phyloP scores from a whole-genome alignment of 2,797 vertebrate species.

The Mus minutoides region DNA sequence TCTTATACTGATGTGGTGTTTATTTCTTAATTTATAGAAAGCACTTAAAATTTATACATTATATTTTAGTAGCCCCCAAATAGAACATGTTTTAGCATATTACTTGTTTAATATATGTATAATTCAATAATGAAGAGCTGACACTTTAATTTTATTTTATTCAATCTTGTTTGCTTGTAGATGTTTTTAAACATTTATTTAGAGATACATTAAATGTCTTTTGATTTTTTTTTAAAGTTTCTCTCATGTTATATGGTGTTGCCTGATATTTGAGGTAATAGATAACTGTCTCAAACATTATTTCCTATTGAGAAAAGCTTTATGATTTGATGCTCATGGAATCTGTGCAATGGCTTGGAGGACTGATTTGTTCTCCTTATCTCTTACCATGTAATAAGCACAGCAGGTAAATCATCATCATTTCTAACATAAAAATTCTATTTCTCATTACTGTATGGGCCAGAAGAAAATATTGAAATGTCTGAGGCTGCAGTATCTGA shows the following conservation, averaged over 20 bases:
- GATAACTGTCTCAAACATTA: background rate
- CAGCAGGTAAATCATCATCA: constrained; percentile 37
- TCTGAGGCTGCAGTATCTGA: background rate
- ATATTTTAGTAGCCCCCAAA: background rate
- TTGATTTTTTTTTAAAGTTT: background rate
- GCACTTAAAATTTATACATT: background rate
- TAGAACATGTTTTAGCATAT: background rate
- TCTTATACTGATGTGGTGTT: background rate
- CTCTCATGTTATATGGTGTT: background rate
- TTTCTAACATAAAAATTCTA: constrained; percentile 14
- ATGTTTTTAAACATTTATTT: background rate
- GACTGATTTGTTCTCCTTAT: background rate
- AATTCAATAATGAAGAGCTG: background rate
- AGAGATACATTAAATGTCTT: background rate
- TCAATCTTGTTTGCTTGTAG: background rate
- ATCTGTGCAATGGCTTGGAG: background rate
- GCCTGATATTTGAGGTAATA: background rate
- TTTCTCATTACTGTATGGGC: constrained; percentile 46
- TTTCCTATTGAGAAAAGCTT: background rate
- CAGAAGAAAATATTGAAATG: constrained; percentile 56
- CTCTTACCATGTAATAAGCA: background rate
- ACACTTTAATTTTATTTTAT: background rate
- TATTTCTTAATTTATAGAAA: background rate
- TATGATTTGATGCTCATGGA: background rate
- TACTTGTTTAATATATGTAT: background rate